phyloP scores from a whole-genome alignment of 2,888 invertebrate species.

The Netelia inedita region DNA sequence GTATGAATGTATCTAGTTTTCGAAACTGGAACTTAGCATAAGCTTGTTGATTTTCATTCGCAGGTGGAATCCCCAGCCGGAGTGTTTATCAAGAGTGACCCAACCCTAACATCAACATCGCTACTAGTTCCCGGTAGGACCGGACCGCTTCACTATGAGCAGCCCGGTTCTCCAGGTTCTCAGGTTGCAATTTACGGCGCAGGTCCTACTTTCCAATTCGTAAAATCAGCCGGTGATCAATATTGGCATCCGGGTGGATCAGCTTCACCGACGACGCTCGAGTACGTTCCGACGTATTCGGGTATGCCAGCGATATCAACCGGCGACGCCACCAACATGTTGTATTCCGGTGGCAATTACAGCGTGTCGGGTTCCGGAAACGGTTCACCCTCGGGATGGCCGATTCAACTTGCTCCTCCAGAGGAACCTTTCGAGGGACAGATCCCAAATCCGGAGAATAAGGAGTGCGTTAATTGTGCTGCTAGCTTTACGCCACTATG shows the following conservation, averaged over 20 bases:
- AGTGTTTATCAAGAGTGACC: slow-evolving; percentile 89
- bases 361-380: slow-evolving; percentile 84
- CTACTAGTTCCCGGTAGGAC: slow-evolving; percentile 85
- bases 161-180: slow-evolving; percentile 87
- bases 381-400: slow-evolving; percentile 86
- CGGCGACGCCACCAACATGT: slow-evolving; percentile 78
- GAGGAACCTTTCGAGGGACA: slow-evolving; percentile 86
- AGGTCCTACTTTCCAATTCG: slow-evolving; percentile 87
- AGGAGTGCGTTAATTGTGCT: slow-evolving; percentile 90
- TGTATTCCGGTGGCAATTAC: slow-evolving; percentile 80
- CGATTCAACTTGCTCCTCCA: slow-evolving; percentile 83
- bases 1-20: not conserved
- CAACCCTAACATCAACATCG: slow-evolving; percentile 89
- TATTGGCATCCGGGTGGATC: slow-evolving; percentile 73
- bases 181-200: slow-evolving; percentile 88
- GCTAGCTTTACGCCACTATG: slow-evolving; percentile 91
- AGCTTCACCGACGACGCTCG: slow-evolving; percentile 74
- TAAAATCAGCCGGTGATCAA: slow-evolving; percentile 84
- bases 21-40: not conserved
- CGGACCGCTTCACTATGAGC: slow-evolving; percentile 87
- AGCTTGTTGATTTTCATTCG: not conserved
- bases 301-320: slow-evolving; percentile 78
- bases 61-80: slow-evolving; percentile 85
- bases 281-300: slow-evolving; percentile 81
- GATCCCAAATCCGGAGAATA: slow-evolving; percentile 86